Percentiles rank a stretch among this genome's conserved stretches.
Evolutionary conservation across 2,888 invertebrate species (phyloP).

Genomic region (Sphecodes monilicornis): DNA sequence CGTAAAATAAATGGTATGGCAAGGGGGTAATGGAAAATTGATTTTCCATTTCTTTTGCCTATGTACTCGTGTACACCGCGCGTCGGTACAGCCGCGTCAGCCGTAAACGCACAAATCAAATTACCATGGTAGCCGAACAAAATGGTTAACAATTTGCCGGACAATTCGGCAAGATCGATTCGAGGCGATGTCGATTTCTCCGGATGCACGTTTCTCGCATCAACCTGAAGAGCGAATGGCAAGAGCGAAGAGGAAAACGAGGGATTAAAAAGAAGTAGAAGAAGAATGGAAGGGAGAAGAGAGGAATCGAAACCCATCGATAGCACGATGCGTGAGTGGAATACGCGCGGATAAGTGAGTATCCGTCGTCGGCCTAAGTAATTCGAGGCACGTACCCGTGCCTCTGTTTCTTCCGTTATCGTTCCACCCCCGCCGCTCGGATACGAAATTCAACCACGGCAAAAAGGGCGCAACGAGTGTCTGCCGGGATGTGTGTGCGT

Average conservation of each 20-base stretch:
- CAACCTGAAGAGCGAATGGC: not conserved
- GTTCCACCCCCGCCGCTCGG: constrained; percentile 23
- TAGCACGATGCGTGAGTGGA: constrained; percentile 47
- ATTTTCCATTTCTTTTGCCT: no score
- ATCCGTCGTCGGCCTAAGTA: constrained; percentile 15
- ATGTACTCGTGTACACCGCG: no score
- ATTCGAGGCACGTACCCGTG: constrained; percentile 41
- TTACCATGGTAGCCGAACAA: not conserved
- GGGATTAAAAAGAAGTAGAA: not conserved
- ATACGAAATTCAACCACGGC: constrained; percentile 44
- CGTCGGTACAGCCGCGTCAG: no score
- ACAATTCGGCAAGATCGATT: not conserved
- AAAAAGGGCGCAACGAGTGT: constrained; percentile 65
- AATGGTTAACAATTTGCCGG: constrained; percentile 1
- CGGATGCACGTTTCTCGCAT: not conserved
- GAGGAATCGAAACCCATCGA: constrained; percentile 49
- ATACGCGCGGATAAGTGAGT: constrained; percentile 13
- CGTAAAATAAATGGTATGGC: no score
- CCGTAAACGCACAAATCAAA: not conserved
- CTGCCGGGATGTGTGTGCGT: no score
- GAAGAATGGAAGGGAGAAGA: not conserved
- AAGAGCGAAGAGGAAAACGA: not conserved
- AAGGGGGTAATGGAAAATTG: no score
- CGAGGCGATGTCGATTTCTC: not conserved
- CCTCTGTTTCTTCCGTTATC: constrained; percentile 51